These are phyloP conservation scores for Picus viridis DNA, from an alignment of 2,797 vertebrate genomes.

Conservation along the genomic window DNA sequence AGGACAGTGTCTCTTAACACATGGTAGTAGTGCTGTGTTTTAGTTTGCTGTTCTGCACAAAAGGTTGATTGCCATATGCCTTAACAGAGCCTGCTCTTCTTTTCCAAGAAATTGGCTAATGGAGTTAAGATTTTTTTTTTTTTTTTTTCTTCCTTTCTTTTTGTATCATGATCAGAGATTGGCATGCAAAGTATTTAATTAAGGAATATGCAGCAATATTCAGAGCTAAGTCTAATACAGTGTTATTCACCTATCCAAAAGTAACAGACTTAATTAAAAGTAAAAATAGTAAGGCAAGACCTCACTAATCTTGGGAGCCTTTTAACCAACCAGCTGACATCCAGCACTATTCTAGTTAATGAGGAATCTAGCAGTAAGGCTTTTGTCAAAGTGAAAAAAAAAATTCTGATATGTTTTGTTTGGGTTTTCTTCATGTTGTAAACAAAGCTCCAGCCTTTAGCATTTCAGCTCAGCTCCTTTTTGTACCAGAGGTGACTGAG, in stretches of 20 bases:
- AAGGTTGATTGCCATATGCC: not conserved
- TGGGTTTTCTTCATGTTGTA: not conserved
- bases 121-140: not conserved
- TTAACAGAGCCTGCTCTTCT: not conserved
- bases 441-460: not conserved
- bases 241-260: not conserved
- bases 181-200: not conserved
- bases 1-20: not conserved
- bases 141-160: not conserved
- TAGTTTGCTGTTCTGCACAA: not conserved
- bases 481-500: not conserved
- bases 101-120: not conserved
- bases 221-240: not conserved
- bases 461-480: not conserved
- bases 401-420: not conserved
- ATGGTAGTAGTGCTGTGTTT: not conserved
- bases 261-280: slow-evolving; percentile 1
- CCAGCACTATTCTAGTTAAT: not conserved
- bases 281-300: not conserved
- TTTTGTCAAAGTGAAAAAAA: not conserved
- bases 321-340: not conserved
- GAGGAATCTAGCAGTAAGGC: not conserved
- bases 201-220: not conserved
- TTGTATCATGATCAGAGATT: not conserved
- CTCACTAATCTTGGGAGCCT: not conserved